Percentiles rank a stretch among this genome's conserved stretches.
Conservation (phyloP, 2,888 invertebrate species). For the Hirtodrosophila confusa region DNA sequence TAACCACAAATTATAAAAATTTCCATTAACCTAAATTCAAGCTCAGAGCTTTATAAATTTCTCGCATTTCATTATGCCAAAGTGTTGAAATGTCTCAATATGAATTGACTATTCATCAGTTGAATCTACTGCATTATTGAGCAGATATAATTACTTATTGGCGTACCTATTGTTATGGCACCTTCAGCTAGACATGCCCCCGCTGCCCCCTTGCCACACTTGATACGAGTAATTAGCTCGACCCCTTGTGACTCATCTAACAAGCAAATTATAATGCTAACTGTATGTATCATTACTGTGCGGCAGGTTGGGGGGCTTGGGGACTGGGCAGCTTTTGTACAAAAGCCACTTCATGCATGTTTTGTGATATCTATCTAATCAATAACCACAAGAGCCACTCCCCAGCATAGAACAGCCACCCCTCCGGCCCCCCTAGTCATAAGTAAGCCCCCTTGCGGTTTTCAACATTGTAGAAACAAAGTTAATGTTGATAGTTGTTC, state of each 20-base stretch:
- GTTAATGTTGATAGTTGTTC: constrained; percentile 39
- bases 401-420: constrained; percentile 4
- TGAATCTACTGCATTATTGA: neutral
- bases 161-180: neutral
- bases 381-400: constrained; percentile 68
- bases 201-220: constrained; percentile 2
- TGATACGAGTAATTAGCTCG: constrained; percentile 40
- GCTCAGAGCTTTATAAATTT: too few species aligned
- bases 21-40: too few species aligned
- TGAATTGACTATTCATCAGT: neutral
- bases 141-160: constrained; percentile 7
- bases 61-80: too few species aligned
- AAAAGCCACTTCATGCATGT: constrained; percentile 32
- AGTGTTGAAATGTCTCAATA: neutral
- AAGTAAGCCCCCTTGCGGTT: constrained; percentile 49
- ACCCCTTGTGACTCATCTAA: constrained; percentile 32
- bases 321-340: neutral
- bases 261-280: constrained; percentile 50
- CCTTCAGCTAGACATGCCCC: constrained; percentile 1
- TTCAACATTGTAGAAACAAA: constrained; percentile 48
- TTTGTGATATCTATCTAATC: constrained; percentile 66
- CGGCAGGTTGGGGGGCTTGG: constrained; percentile 2
- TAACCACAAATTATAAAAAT: too few species aligned
- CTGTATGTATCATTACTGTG: constrained; percentile 33
- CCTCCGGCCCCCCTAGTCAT: neutral